Evolutionary conservation across 2,113 vertebrate genomes (phyloP).

Genomic region (Hemibagrus wyckioides): DNA sequence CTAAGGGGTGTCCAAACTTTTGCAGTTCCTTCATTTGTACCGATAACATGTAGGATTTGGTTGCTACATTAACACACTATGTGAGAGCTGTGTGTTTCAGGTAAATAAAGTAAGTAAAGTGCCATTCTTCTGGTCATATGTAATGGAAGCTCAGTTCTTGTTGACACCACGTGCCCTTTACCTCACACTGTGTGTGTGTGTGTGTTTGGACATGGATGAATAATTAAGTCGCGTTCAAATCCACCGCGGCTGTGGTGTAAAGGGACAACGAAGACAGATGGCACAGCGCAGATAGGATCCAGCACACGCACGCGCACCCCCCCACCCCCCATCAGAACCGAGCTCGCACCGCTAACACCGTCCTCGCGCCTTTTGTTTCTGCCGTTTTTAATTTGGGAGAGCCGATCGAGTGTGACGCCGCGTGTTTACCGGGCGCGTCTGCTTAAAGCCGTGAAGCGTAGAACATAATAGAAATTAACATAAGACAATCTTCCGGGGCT

Average conservation of each 20-base stretch:
- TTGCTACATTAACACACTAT: not conserved
- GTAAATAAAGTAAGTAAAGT: not conserved
- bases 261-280: constrained; percentile 86
- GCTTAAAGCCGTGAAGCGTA: constrained; percentile 63
- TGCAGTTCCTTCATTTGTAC: not conserved
- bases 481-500: constrained; percentile 66
- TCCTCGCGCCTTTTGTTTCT: constrained; percentile 73
- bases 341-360: constrained; percentile 59
- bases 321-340: not conserved
- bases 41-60: not conserved
- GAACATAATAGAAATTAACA: constrained; percentile 59
- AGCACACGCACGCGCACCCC: constrained; percentile 73
- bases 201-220: constrained; percentile 87
- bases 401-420: constrained; percentile 80
- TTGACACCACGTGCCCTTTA: not conserved
- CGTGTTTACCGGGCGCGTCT: constrained; percentile 77
- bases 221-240: constrained; percentile 81
- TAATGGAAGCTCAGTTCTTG: not conserved
- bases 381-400: constrained; percentile 78
- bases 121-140: not conserved
- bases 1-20: not conserved
- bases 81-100: not conserved
- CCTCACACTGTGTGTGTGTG: constrained; percentile 70
- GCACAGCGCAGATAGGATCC: constrained; percentile 93
- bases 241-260: constrained; percentile 77